Conservation (phyloP, 2,797 vertebrate species). For the Macropus fuliginosus region DNA sequence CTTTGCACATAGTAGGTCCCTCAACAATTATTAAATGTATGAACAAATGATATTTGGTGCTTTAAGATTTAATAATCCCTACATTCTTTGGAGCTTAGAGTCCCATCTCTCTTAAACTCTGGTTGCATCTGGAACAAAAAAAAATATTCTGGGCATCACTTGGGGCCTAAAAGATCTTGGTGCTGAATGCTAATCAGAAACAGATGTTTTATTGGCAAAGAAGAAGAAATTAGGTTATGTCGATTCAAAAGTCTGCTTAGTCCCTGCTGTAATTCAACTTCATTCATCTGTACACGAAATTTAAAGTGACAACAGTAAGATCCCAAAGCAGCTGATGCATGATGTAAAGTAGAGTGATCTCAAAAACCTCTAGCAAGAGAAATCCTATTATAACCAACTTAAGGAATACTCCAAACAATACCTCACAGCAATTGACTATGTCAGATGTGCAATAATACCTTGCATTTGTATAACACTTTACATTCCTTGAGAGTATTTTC, state of each 20-base stretch:
- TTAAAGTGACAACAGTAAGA: background rate
- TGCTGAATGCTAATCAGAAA: background rate
- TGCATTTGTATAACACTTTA: background rate
- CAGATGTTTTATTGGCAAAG: constrained; percentile 13
- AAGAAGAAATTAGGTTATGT: background rate
- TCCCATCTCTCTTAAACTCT: background rate
- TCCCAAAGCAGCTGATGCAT: background rate
- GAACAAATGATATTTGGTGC: background rate
- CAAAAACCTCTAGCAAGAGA: background rate
- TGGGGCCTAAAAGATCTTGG: background rate
- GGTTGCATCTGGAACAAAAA: background rate
- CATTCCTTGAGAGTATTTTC: constrained; percentile 26
- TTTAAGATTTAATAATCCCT: constrained; percentile 15
- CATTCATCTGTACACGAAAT: background rate
- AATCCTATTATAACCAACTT: background rate
- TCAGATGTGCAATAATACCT: background rate
- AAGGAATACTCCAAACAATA: background rate
- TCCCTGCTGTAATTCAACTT: background rate
- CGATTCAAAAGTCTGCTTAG: background rate
- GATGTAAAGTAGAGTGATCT: background rate
- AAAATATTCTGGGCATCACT: background rate
- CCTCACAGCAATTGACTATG: background rate
- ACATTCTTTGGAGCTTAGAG: background rate
- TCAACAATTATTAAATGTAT: constrained; percentile 33
- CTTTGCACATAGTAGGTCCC: constrained; percentile 2